Base-by-base conservation (phyloP, 2,888 invertebrate species). In the Drosophila maculinotata region DNA sequence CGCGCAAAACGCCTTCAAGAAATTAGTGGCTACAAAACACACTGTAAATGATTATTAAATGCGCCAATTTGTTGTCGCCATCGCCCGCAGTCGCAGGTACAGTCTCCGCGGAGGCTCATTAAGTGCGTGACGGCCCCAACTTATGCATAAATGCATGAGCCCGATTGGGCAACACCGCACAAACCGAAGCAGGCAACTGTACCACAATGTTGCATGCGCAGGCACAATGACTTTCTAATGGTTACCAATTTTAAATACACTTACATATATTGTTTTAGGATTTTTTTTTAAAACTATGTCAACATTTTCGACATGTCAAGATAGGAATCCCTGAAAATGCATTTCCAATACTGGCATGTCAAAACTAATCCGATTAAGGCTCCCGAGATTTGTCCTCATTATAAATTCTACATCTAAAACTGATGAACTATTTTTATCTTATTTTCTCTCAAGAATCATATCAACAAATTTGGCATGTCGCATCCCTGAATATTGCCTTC, bases 71-170 rank as follows among this genome's bases (percentile, higher is more conserved):
- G 81, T 80, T 78, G 86, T 63, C 84, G 70, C 74, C 54, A 53
- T 36, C 38, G 57, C 42, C 44, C 35, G 59, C 52, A 41, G 53
- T 36, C 17, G 53, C 45, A 75, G 67, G 67, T 71, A 67, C 74
- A 64, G 72, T 76, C 60, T 14, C 69, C 48, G 36, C 57, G 41
- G 52, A 54, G 86, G 69, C 87, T 81, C 81, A 81, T 81, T 81
- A 81, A 83, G 87, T 81, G 81, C 81, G 86, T 80, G 79, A 85
- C 85, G 80, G 86, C 67, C 74, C 15, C 47, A 35, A 39, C 79
- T 80, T 75, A 87, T 89, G 83, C 71, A 87, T 79, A 84, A 79
- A 83, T 86, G 73, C 73, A 79, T 84, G 79, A 71, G 70, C 39
- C 57, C 52, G 33, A 51, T 59, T 51, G 25, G 26, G 26, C 49